Conservation (phyloP, 1,140 invertebrate species). For the Temnothorax nylanderi region DNA sequence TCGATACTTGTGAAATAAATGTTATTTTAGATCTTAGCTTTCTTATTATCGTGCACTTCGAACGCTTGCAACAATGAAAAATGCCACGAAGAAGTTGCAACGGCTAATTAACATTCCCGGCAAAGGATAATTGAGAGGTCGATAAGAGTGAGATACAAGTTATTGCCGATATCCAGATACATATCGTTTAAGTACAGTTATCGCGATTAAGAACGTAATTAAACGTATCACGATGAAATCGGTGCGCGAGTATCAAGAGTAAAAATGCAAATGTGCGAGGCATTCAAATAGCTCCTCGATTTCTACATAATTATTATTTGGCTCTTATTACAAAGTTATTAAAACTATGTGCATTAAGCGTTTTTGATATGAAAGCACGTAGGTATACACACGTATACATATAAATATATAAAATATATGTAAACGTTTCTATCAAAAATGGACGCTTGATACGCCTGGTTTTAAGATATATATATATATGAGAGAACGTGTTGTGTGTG, state of each 20-base stretch:
- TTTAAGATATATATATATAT: background rate
- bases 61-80: background rate
- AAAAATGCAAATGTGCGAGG: slow-evolving; percentile 2
- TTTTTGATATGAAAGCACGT: background rate
- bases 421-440: background rate
- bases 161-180: slow-evolving; percentile 4
- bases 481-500: background rate
- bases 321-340: background rate
- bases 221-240: slow-evolving; percentile 1
- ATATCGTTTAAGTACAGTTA: slow-evolving; percentile 34
- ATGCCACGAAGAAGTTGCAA: background rate
- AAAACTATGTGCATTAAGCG: background rate
- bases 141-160: slow-evolving; percentile 8
- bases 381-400: background rate
- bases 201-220: slow-evolving; percentile 10
- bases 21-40: background rate
- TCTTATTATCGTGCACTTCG: background rate
- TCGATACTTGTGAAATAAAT: background rate
- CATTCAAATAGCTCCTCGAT: background rate
- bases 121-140: background rate
- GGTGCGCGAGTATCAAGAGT: background rate
- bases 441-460: background rate
- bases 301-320: slow-evolving; percentile 2
- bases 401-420: background rate
- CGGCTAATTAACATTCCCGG: background rate